Evolutionary conservation across 1,140 invertebrate species (phyloP), one percentile per base, ranked within the genome.

Genomic region (Drosophila sp.): DNA sequence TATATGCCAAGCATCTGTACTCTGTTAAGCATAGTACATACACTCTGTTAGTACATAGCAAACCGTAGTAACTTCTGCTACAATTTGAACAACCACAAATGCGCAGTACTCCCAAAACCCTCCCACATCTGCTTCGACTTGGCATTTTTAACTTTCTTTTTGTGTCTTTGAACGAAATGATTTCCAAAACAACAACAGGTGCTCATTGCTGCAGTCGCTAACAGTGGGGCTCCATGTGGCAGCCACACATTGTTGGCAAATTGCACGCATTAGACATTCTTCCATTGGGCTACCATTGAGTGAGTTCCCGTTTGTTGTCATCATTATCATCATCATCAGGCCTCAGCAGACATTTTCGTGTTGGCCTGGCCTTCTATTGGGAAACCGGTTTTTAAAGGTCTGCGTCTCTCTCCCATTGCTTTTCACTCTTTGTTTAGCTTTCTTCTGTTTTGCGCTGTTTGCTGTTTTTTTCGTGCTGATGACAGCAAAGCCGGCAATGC

Each of bases 301-400:
- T 78, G 58, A 44, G 63, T 72, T 78, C 44, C 69, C 60, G 66
- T 82, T 87, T 72, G 66, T 63, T 62, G 70, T 71, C 41, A 23
- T 57, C 61, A 76, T 82, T 63, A 79, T 78, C 66, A 80, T 61
- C 54, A 76, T 40, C 35, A 50, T 54, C 47, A 54, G 56, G 35
- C 56, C 55, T 58, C 55, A 40, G 58, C 35, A 63, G 60, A 63
- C 38, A 47, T 72, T 70, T 72, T 78, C 76, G 38, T 67, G 54
- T 79, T 70, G 83, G 83, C 83, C 83, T 72, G 83, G 83, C 83
- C 83, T 87, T 87, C 83, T 87, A 69, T 70, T 50, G 44, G 44
- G 54, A 89, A 89, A 89, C 85, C 85, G 79, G 84, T 89, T 89
- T 89, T 10, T 76, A 80, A 76, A 86, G 72, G 69, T 89, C 35